These are phyloP conservation scores for Amblyjoppa fuscipennis DNA, from an alignment of 2,888 invertebrate genomes.

Conservation along the genomic window DNA sequence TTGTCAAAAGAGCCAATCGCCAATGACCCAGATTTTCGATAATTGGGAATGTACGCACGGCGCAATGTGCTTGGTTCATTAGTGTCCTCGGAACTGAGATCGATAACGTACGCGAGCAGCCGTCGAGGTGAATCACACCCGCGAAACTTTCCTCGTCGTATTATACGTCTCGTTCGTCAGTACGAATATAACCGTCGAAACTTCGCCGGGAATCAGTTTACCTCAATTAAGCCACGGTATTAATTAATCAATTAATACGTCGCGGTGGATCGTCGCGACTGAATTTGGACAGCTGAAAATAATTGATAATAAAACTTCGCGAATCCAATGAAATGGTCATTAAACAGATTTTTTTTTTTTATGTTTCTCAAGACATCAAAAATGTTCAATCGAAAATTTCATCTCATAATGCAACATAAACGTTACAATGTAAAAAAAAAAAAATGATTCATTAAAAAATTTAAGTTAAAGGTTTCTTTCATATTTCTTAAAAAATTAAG, in stretches of 20 bases:
- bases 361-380: background rate
- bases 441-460: too few species aligned
- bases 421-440: too few species aligned
- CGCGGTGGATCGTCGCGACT: background rate
- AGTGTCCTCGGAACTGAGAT: background rate
- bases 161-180: slow-evolving; percentile 4
- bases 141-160: slow-evolving; percentile 11
- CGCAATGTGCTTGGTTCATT: background rate
- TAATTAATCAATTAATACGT: background rate
- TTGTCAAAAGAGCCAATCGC: too few species aligned
- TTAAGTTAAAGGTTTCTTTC: too few species aligned
- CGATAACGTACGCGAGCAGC: background rate
- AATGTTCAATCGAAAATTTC: too few species aligned
- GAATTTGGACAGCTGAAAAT: background rate
- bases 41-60: background rate
- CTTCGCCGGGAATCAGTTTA: slow-evolving; percentile 15
- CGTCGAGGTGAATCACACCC: background rate
- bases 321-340: background rate
- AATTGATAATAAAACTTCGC: background rate
- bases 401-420: background rate
- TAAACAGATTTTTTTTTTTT: background rate
- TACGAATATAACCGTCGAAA: slow-evolving; percentile 10
- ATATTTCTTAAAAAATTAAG: background rate
- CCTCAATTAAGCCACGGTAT: slow-evolving; percentile 10
- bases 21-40: too few species aligned